Evolutionary conservation across 2,888 invertebrate species (phyloP).

Genomic region (Nymphalis polychloros): DNA sequence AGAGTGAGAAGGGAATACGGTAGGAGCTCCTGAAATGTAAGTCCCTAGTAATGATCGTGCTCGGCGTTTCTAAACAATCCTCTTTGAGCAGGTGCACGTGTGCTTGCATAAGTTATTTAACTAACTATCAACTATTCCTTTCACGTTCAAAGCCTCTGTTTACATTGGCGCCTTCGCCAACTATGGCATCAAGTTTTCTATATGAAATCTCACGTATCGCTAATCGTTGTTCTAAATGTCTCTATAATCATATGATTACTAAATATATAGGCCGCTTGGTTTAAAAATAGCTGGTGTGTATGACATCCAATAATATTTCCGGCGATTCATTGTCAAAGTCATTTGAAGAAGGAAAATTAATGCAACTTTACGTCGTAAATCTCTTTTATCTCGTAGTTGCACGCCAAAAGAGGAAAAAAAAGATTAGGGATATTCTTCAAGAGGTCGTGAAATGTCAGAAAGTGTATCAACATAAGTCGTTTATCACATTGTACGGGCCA

Average conservation of each 20-base stretch:
- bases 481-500: too few species aligned
- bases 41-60: slow-evolving; percentile 42
- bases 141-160: slow-evolving; percentile 48
- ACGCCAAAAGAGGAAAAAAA: too few species aligned
- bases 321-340: too few species aligned
- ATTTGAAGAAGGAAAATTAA: too few species aligned
- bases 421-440: too few species aligned
- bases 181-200: slow-evolving; percentile 20
- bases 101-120: slow-evolving; percentile 68
- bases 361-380: too few species aligned
- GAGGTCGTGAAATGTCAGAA: too few species aligned
- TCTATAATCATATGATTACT: neutral
- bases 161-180: slow-evolving; percentile 33
- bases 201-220: slow-evolving; percentile 1
- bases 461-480: too few species aligned
- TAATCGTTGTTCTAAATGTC: slow-evolving; percentile 7
- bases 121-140: slow-evolving; percentile 55
- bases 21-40: slow-evolving; percentile 44
- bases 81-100: slow-evolving; percentile 76
- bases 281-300: too few species aligned
- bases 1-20: slow-evolving; percentile 37
- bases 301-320: too few species aligned
- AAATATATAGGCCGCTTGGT: neutral
- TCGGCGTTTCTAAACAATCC: slow-evolving; percentile 56
- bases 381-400: too few species aligned